Evolutionary conservation across 2,113 vertebrate species (phyloP).

Genomic region (Salvelinus namaycush): DNA sequence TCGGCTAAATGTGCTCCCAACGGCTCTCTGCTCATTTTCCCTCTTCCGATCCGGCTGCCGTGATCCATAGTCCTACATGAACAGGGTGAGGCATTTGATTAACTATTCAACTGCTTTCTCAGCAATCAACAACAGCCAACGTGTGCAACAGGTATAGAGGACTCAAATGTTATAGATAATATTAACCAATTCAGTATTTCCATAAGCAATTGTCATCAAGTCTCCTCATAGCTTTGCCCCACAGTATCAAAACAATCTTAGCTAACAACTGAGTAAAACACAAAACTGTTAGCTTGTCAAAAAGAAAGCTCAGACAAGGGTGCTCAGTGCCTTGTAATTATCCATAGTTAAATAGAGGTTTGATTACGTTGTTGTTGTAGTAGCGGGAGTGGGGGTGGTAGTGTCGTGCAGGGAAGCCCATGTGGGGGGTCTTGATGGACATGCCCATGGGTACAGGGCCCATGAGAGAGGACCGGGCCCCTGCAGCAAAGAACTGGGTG

Average conservation of each 20-base stretch:
- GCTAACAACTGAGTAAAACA: no score
- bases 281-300: no score
- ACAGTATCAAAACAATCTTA: no score
- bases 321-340: not conserved
- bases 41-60: constrained; percentile 79
- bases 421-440: constrained; percentile 82
- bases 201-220: no score
- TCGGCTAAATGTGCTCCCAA: constrained; percentile 58
- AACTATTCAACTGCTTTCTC: not conserved
- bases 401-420: constrained; percentile 80
- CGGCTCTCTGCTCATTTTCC: constrained; percentile 68
- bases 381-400: constrained; percentile 82
- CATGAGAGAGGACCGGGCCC: constrained; percentile 88
- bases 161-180: no score
- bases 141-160: no score
- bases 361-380: constrained; percentile 57
- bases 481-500: constrained; percentile 89
- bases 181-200: no score
- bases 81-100: not conserved
- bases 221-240: no score
- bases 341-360: not conserved
- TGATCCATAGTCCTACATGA: constrained; percentile 66
- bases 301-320: no score
- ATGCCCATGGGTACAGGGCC: constrained; percentile 92
- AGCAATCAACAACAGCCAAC: not conserved